A percentile compares a stretch with the other conserved stretches of the same genome.
phyloP scores from a whole-genome alignment of 1,140 invertebrate genomes.

The Papilio dardanus region DNA sequence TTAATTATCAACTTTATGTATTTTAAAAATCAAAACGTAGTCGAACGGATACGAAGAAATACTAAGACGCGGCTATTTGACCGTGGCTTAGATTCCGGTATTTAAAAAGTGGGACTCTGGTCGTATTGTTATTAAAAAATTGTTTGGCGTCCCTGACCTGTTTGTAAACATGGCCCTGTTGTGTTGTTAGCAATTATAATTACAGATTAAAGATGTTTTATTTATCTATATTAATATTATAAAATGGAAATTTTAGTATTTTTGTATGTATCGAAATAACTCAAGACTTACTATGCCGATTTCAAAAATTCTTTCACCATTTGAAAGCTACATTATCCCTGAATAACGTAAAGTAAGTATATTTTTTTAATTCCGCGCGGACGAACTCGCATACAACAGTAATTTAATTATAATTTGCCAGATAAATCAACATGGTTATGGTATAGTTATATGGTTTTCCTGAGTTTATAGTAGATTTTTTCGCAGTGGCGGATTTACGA shows the following conservation, averaged over 20 bases:
- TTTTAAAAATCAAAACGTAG: background rate
- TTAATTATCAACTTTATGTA: background rate
- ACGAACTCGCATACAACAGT: no score
- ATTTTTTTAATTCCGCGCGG: no score
- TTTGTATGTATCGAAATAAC: no score
- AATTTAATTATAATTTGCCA: no score
- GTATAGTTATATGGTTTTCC: background rate
- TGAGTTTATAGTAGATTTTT: no score
- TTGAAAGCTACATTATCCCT: no score
- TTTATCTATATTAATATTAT: background rate
- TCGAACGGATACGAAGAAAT: background rate
- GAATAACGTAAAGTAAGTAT: no score
- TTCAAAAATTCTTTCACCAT: no score
- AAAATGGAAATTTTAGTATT: no score
- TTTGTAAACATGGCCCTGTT: conserved; percentile 3
- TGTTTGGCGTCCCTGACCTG: conserved; percentile 5
- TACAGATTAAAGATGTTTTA: background rate
- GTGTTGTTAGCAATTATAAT: background rate
- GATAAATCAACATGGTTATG: no score
- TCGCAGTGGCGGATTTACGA: no score
- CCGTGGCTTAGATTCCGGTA: conserved; percentile 16
- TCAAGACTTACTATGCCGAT: no score
- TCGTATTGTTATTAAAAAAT: conserved; percentile 20
- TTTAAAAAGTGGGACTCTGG: background rate
- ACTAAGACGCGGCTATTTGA: background rate